phyloP scores from a whole-genome alignment of 2,888 invertebrate species.

The Agrotis exclamationis region DNA sequence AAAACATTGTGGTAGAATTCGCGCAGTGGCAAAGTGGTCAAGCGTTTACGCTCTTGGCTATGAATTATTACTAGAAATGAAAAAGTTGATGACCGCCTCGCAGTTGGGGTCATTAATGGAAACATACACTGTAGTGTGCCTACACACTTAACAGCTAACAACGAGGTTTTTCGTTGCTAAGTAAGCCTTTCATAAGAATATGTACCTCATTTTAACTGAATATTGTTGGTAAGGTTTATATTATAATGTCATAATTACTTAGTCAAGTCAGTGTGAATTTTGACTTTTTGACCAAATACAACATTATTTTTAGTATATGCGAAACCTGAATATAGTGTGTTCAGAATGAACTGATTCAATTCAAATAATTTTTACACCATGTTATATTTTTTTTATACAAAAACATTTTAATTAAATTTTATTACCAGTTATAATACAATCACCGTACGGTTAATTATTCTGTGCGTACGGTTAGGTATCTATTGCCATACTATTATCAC shows the following conservation, averaged over 20 bases:
- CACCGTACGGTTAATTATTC: too few species aligned
- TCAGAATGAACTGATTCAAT: too few species aligned
- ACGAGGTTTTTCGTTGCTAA: neutral
- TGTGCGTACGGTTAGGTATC: too few species aligned
- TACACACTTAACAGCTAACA: neutral
- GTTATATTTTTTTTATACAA: too few species aligned
- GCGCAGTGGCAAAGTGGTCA: slow-evolving; percentile 11
- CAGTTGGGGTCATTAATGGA: neutral
- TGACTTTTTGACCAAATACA: too few species aligned
- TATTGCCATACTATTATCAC: too few species aligned
- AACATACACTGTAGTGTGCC: slow-evolving; percentile 1
- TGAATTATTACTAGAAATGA: slow-evolving; percentile 1
- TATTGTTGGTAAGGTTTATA: neutral
- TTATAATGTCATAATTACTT: neutral
- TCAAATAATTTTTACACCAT: too few species aligned
- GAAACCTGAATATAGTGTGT: too few species aligned
- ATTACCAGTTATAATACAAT: too few species aligned
- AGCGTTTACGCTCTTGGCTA: slow-evolving; percentile 10
- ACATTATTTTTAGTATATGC: too few species aligned
- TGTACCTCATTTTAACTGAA: neutral
- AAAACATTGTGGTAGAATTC: slow-evolving; percentile 6
- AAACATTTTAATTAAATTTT: too few species aligned
- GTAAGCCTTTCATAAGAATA: neutral
- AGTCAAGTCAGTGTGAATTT: neutral
- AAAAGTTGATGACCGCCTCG: neutral